phyloP scores from a whole-genome alignment of 64 coral and sea anemone species.

The Stichodactyla mertensii region DNA sequence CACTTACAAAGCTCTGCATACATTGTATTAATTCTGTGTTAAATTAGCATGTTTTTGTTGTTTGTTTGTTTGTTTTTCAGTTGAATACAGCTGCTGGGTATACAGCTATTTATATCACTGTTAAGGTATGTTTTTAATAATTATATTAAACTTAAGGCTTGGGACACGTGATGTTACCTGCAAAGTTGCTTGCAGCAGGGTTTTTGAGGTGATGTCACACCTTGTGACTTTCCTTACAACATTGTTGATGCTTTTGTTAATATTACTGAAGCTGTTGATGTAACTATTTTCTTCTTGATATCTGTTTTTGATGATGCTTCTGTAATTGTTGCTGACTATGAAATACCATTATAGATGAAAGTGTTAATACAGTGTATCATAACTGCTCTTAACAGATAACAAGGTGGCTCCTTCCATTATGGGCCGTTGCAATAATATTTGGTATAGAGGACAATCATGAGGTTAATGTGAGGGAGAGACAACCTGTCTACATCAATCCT shows the following conservation, averaged over 20 bases:
- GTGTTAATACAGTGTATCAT: not conserved
- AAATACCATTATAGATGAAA: too few species aligned
- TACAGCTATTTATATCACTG: slow-evolving; percentile 84
- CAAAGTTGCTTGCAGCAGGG: not conserved
- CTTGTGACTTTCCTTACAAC: too few species aligned
- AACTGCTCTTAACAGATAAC: slow-evolving; percentile 50
- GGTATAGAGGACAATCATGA: slow-evolving; percentile 72
- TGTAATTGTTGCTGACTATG: too few species aligned
- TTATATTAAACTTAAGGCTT: not conserved
- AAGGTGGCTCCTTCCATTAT: slow-evolving; percentile 80
- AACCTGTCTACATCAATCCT: slow-evolving; percentile 53
- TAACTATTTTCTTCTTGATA: not conserved
- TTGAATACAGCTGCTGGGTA: slow-evolving; percentile 57
- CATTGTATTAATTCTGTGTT: not conserved
- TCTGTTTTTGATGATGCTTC: too few species aligned
- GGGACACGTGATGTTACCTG: not conserved
- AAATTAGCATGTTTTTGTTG: not conserved
- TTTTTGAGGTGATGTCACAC: not conserved
- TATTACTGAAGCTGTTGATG: not conserved
- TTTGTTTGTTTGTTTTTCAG: slow-evolving; percentile 20
- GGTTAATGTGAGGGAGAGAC: slow-evolving; percentile 19
- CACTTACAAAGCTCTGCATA: not conserved
- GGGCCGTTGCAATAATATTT: slow-evolving; percentile 93
- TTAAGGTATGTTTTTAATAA: slow-evolving; percentile 58
- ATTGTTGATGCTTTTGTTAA: not conserved